phyloP scores from a whole-genome alignment of 2,888 invertebrate species.

The Itoplectis maculator region DNA sequence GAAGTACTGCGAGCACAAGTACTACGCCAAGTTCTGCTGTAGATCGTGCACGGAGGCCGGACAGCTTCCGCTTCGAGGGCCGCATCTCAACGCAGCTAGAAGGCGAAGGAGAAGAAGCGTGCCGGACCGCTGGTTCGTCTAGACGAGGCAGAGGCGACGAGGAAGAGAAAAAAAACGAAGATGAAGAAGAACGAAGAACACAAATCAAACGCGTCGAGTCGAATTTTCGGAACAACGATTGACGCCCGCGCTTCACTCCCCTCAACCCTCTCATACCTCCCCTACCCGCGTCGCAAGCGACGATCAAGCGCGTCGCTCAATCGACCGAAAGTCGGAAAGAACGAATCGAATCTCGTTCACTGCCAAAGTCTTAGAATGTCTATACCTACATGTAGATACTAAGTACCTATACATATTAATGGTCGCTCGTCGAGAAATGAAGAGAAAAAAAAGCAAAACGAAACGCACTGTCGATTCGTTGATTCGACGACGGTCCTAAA shows the following conservation, averaged over 20 bases:
- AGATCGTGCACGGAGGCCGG: conserved; percentile 96
- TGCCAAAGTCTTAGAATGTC: conserved; percentile 85
- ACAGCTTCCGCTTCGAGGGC: conserved; percentile 87
- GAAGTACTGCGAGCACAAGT: conserved; percentile 93
- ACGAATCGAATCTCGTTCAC: conserved; percentile 82
- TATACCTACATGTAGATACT: conserved; percentile 81
- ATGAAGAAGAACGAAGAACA: conserved; percentile 45
- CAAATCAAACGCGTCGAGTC: conserved; percentile 43
- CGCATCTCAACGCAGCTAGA: conserved; percentile 82
- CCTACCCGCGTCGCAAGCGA: conserved; percentile 46
- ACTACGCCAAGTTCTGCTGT: conserved; percentile 97
- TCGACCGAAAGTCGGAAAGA: conserved; percentile 61
- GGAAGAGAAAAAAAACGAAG: conserved; percentile 52
- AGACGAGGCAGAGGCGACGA: conserved; percentile 13
- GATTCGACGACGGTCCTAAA: conserved; percentile 32
- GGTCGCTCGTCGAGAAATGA: conserved; percentile 55
- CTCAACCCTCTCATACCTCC: conserved; percentile 14
- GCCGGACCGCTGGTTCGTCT: conserved; percentile 54
- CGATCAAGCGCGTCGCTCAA: conserved; percentile 30
- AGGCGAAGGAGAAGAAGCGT: conserved; percentile 75
- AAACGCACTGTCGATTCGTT: conserved; percentile 14
- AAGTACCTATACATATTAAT: conserved; percentile 66
- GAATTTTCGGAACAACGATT: conserved; percentile 52
- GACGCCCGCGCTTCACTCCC: conserved; percentile 5
- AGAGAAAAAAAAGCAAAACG: conserved; percentile 38